Percentiles rank a stretch among this genome's conserved stretches.
These are phyloP conservation scores for Acestrorhynchus altus DNA, from an alignment of 2,797 vertebrate genomes.

Conservation along the genomic window DNA sequence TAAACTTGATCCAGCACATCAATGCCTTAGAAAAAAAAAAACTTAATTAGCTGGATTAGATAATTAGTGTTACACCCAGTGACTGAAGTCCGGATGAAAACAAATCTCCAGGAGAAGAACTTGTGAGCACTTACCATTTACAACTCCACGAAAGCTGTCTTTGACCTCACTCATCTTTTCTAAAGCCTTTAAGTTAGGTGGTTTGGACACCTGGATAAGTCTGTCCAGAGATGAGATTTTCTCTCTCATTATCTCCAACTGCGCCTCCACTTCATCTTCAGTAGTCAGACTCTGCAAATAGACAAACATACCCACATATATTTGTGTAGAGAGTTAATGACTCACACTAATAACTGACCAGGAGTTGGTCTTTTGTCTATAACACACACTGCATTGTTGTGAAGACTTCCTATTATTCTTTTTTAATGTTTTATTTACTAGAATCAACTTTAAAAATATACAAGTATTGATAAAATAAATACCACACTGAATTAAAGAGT, in stretches of 20 bases:
- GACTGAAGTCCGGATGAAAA: background rate
- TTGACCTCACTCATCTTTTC: slow-evolving; percentile 83
- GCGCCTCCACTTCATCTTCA: slow-evolving; percentile 77
- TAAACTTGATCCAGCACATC: background rate
- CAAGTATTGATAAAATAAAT: no score
- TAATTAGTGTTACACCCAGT: no score
- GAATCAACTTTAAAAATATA: no score
- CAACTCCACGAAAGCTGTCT: slow-evolving; percentile 82
- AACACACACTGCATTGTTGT: background rate
- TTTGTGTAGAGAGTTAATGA: background rate
- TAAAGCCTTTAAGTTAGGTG: slow-evolving; percentile 88
- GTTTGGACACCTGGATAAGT: slow-evolving; percentile 76
- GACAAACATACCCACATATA: background rate
- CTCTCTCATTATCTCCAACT: slow-evolving; percentile 73
- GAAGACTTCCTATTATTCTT: no score
- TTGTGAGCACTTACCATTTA: slow-evolving; percentile 77
- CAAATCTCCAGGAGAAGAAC: background rate
- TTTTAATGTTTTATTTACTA: no score
- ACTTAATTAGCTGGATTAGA: background rate
- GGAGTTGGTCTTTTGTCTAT: background rate
- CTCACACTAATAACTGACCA: background rate
- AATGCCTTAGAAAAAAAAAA: background rate
- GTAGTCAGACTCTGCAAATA: slow-evolving; percentile 72
- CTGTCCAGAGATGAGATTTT: slow-evolving; percentile 75
- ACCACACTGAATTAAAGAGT: no score